phyloP scores from a whole-genome alignment of 2,113 vertebrate species.

The Microcebus lehilahytsara region DNA sequence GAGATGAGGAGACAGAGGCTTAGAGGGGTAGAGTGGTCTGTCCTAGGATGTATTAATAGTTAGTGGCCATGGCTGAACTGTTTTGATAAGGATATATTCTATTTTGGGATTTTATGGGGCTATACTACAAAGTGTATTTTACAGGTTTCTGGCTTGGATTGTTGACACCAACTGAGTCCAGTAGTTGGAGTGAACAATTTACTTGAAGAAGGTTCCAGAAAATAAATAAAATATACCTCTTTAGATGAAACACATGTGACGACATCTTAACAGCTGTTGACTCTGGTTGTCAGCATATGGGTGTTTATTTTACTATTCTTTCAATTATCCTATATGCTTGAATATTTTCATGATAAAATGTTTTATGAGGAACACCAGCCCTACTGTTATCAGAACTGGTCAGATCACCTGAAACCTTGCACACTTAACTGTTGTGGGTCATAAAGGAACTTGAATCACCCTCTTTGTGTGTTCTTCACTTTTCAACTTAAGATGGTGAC shows the following conservation, averaged over 20 bases:
- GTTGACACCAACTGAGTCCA: not conserved
- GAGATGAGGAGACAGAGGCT: not conserved
- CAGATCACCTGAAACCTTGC: conserved; percentile 36
- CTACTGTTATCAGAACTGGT: not conserved
- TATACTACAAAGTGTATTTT: not conserved
- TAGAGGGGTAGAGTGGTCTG: not conserved
- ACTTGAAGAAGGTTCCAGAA: not conserved
- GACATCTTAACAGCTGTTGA: not conserved
- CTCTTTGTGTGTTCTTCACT: not conserved
- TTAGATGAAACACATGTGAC: not conserved
- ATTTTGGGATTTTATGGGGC: not conserved
- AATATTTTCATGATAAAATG: conserved; percentile 19
- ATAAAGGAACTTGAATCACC: conserved; percentile 29
- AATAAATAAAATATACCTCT: not conserved
- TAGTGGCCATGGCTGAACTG: not conserved
- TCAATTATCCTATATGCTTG: not conserved
- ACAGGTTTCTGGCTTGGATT: not conserved
- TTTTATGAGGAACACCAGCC: not conserved
- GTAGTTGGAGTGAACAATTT: not conserved
- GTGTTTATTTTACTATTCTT: conserved; percentile 3
- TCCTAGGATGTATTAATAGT: not conserved
- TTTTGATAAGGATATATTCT: not conserved
- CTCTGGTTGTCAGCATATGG: not conserved
- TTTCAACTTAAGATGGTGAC: conserved; percentile 52
- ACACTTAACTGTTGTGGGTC: conserved; percentile 43